Evolutionary conservation across 1,140 invertebrate species (phyloP), one percentile per base, ranked within the genome.

Genomic region (Hyles vespertilio): DNA sequence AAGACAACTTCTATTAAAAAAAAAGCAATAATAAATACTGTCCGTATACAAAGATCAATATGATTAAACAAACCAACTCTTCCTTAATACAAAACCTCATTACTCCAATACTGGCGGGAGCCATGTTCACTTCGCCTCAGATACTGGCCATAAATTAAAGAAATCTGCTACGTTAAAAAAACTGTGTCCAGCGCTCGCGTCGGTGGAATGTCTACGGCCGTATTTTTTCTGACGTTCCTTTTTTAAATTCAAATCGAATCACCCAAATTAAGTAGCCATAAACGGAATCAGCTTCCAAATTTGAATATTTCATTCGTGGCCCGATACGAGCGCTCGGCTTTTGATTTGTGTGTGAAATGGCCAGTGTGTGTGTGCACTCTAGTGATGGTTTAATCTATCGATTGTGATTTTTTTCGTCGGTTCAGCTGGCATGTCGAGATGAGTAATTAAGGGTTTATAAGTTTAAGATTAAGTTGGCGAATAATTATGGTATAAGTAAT

Each of bases 241-340:
- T 84, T 81, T 80, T 79, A 77, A 78, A 82, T 89, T 89, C 84
- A 85, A 88, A 85, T 88, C 79, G 84, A 87, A 89, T 86, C 84
- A 84, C 79, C 85, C 85, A 88, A 89, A 89, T 89, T 89, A 89
- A 89, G 86, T 89, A 89, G 81, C 86, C 86, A 89, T 89, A 89
- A 89, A 89, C 86, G 84, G 74, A 89, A 87, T 89, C 86, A 84
- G 86, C 86, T 89, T 84, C 86, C 84, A 85, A 89, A 89, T 89
- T 89, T 89, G 77, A 89, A 89, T 89, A 89, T 89, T 87, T 84
- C 81, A 83, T 87, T 86, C 76, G 78, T 75, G 71, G 67, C 53
- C 65, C 67, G 72, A 36, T 74, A 75, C 70, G 74, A 77, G 74
- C 74, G 76, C 72, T 72, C 72, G 80, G 36, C 36, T 77, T 76